Base-by-base conservation (phyloP, 2,113 vertebrate genomes). In the Cinclus mexicanus region DNA sequence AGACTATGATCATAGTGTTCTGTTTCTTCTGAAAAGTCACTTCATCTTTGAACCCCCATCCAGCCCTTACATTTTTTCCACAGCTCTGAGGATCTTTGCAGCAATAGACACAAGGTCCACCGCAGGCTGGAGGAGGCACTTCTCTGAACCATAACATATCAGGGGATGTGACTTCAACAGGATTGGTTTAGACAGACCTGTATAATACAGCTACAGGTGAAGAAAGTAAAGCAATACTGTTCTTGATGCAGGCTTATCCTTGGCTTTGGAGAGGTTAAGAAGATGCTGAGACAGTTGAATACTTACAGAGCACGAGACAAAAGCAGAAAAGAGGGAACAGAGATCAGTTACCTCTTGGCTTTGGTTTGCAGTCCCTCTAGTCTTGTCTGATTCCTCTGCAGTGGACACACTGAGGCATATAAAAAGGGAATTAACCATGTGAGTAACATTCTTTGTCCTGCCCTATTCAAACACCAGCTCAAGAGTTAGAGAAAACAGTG, bases 41-140 rank as follows among this genome's bases (percentile, higher is more conserved):
- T 67, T 74, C 19, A 37, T 3, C 7, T 33, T 47, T 46, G 3
- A 65, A 11, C 8, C 63, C 46, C 37, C 31, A 57, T 28, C 4
- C 28, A 80, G 18, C 6, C 18, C 14, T 75, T 56, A 56, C 9
- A 31, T 29, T 26, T 47, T 11, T 26, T 64, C 9, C 9, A 12
- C 37, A 57, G 9, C 20, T 33, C 47, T 55, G 11, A 59, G 9
- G 21, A 39, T 50, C 35, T 75, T 56, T 56, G 16, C 42, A 89
- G 41, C 35, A 70, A n/a, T 6, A 83, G 29, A n/a, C 4, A 7
- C 21, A 75, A 70, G 17, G 17, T 12, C 24, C 29, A 8, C 18
- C 0, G 0, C 7, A 76, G 19, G 14, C 9, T 52, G 11, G 1
- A 67, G 49, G 19, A 76, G 12, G 4, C 4, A 4, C 9, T 84